Conservation (phyloP, 2,888 invertebrate genomes). For the Eristalinus aeneus region DNA sequence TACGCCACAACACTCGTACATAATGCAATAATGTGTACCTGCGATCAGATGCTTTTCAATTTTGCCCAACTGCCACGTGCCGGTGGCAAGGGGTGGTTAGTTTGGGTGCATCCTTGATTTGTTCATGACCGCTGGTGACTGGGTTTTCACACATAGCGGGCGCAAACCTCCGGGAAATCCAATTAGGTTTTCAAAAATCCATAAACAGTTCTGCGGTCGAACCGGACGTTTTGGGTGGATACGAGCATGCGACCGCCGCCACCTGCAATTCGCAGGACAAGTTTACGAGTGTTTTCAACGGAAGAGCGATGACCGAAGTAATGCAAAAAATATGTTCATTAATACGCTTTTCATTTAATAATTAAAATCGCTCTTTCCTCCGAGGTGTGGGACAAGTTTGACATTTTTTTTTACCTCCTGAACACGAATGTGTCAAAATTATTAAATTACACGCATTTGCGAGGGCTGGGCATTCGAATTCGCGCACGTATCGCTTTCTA, state of each 20-base stretch:
- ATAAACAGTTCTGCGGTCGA: conserved; percentile 57
- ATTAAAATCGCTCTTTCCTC: conserved; percentile 36
- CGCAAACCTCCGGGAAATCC: conserved; percentile 57
- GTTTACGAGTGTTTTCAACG: conserved; percentile 9
- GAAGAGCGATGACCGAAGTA: not conserved
- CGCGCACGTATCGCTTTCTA: not conserved
- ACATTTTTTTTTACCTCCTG: conserved; percentile 13
- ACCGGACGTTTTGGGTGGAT: not conserved
- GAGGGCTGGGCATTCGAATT: not conserved
- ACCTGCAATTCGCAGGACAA: not conserved
- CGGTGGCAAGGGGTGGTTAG: not conserved
- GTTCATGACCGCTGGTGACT: conserved; percentile 8
- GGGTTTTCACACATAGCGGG: conserved; percentile 30
- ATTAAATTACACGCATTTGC: conserved; percentile 24
- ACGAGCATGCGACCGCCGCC: conserved; percentile 9
- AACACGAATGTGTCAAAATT: conserved; percentile 38
- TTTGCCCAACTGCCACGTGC: conserved; percentile 6
- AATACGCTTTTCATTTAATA: conserved; percentile 66
- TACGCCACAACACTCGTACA: conserved; percentile 38
- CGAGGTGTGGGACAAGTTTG: conserved; percentile 31
- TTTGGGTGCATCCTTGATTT: conserved; percentile 40
- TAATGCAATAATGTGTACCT: conserved; percentile 41
- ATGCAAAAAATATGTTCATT: conserved; percentile 30
- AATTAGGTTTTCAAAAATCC: conserved; percentile 67
- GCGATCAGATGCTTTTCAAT: conserved; percentile 52